These are phyloP conservation scores for Benthosema pterotum DNA, from an alignment of 2,797 vertebrate genomes.

Conservation along the genomic window DNA sequence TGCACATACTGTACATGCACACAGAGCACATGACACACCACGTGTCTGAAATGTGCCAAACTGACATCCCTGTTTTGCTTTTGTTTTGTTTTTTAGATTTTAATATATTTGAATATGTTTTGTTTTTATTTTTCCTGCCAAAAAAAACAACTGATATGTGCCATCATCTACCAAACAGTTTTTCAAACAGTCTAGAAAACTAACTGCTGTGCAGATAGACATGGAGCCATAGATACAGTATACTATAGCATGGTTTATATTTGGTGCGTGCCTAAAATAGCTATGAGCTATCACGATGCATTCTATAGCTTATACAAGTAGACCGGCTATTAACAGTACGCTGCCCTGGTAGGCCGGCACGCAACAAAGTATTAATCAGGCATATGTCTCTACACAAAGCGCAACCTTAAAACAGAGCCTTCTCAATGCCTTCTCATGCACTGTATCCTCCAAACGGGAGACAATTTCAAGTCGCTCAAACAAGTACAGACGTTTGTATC, in stretches of 20 bases:
- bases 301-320: too few relatives aligned
- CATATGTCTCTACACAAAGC: slow-evolving; percentile 4
- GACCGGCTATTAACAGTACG: too few relatives aligned
- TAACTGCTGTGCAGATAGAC: slow-evolving; percentile 60
- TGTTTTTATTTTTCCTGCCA: slow-evolving; percentile 65
- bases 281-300: too few relatives aligned
- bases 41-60: slow-evolving; percentile 66
- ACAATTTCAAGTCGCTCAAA: slow-evolving; percentile 19
- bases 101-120: slow-evolving; percentile 73
- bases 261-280: too few relatives aligned
- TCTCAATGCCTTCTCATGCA: slow-evolving; percentile 29
- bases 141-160: slow-evolving; percentile 60
- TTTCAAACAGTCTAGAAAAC: slow-evolving; percentile 58
- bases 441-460: neutral
- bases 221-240: slow-evolving; percentile 43
- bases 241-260: neutral
- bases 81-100: slow-evolving; percentile 40
- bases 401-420: slow-evolving; percentile 15
- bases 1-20: too few relatives aligned
- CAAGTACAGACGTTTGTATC: slow-evolving; percentile 25
- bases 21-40: neutral
- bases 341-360: too few relatives aligned
- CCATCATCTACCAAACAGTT: slow-evolving; percentile 73
- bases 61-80: slow-evolving; percentile 70
- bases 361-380: too few relatives aligned